A percentile compares a stretch with the other conserved stretches of the same genome.
These are phyloP conservation scores for Keiferia lycopersicella DNA, from an alignment of 2,888 invertebrate species.

Conservation along the genomic window DNA sequence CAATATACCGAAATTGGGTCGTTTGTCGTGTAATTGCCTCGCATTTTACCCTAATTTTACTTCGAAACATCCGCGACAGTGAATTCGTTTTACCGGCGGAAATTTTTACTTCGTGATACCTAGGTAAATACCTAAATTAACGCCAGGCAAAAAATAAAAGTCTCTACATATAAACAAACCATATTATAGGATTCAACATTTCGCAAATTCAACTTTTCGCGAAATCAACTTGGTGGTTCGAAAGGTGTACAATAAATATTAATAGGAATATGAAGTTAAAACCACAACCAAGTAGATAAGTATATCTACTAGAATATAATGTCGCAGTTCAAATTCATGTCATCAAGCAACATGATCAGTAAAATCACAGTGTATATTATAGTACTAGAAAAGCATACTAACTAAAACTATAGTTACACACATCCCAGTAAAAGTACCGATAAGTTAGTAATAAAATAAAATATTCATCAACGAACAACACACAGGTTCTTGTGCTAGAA, in stretches of 20 bases:
- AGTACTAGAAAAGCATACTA: too few relatives aligned
- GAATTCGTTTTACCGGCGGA: background rate
- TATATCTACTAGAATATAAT: too few relatives aligned
- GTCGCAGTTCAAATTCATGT: background rate
- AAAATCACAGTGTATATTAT: too few relatives aligned
- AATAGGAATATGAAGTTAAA: too few relatives aligned
- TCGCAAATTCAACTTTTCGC: too few relatives aligned
- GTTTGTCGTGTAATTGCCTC: slow-evolving; percentile 15
- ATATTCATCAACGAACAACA: background rate
- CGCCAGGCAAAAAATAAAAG: background rate
- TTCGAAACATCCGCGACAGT: background rate
- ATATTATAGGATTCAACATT: too few relatives aligned
- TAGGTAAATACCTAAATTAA: background rate
- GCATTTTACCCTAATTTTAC: background rate
- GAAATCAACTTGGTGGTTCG: too few relatives aligned
- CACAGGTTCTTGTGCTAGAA: background rate
- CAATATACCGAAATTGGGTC: slow-evolving; percentile 11
- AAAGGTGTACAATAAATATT: too few relatives aligned
- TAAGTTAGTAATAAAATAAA: too few relatives aligned
- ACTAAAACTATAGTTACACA: too few relatives aligned
- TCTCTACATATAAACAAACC: background rate
- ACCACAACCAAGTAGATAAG: too few relatives aligned
- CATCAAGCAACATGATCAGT: background rate
- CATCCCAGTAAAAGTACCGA: too few relatives aligned
- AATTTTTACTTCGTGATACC: background rate